A percentile compares a stretch with the other conserved stretches of the same genome.
Conservation (phyloP, 1,140 invertebrate genomes). For the Helicoverpa armigera region DNA sequence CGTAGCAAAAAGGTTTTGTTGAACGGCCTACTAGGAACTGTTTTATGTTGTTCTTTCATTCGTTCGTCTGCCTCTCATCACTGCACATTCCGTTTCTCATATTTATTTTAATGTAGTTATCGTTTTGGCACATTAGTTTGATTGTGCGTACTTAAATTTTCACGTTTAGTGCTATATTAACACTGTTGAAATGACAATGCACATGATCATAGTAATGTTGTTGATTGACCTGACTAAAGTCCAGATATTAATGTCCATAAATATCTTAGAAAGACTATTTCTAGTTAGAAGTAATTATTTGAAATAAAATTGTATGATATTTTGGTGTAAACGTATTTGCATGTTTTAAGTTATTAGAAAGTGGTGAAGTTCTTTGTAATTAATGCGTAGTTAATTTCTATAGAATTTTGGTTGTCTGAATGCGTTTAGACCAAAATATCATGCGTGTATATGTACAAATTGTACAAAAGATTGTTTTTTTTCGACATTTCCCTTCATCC, state of each 20-base stretch:
- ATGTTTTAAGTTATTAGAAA: neutral
- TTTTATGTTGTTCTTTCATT: slow-evolving; percentile 15
- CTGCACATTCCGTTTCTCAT: slow-evolving; percentile 58
- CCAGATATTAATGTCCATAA: slow-evolving; percentile 39
- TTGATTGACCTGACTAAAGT: slow-evolving; percentile 38
- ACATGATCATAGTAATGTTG: slow-evolving; percentile 37
- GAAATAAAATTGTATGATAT: slow-evolving; percentile 43
- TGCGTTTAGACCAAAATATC: slow-evolving; percentile 41
- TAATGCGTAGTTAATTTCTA: neutral
- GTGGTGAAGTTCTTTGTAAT: slow-evolving; percentile 23
- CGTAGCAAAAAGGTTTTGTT: slow-evolving; percentile 50
- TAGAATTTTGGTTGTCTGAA: neutral
- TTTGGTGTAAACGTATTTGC: slow-evolving; percentile 32
- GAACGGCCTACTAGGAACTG: slow-evolving; percentile 43
- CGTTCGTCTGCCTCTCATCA: slow-evolving; percentile 43
- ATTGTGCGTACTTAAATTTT: slow-evolving; percentile 56
- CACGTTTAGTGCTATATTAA: slow-evolving; percentile 39
- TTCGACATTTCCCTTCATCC: slow-evolving; percentile 67
- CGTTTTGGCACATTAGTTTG: slow-evolving; percentile 39
- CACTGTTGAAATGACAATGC: slow-evolving; percentile 43
- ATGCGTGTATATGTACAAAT: slow-evolving; percentile 44
- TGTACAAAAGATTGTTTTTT: slow-evolving; percentile 64
- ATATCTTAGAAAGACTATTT: slow-evolving; percentile 32
- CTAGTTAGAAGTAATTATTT: slow-evolving; percentile 35
- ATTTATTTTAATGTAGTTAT: slow-evolving; percentile 50